Evolutionary conservation across 2,888 invertebrate species (phyloP).

Genomic region (Amphipyra tragopoginis): DNA sequence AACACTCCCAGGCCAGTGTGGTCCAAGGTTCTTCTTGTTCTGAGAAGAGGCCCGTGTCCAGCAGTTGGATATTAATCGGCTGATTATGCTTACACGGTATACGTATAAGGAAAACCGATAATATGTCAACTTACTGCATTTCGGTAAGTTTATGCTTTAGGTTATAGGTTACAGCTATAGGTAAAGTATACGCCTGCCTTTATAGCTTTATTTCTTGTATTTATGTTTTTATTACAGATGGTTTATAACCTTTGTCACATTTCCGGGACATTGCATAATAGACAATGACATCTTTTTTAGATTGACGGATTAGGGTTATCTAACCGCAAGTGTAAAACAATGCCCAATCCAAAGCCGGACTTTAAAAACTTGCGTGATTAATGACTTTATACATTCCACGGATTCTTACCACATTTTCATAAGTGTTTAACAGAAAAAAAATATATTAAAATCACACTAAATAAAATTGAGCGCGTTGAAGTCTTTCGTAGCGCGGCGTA

Average conservation of each 20-base stretch:
- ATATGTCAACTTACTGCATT: constrained; percentile 14
- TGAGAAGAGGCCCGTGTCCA: too few relatives aligned
- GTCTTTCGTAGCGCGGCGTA: constrained; percentile 68
- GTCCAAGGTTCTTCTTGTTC: not conserved
- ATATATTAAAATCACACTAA: not conserved
- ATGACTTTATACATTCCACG: not conserved
- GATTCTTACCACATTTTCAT: not conserved
- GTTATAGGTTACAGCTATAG: not conserved
- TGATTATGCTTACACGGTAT: not conserved
- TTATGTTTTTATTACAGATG: constrained; percentile 39
- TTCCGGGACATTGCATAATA: constrained; percentile 54
- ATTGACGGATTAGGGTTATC: constrained; percentile 51
- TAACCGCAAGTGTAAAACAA: constrained; percentile 40
- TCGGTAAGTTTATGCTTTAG: constrained; percentile 5
- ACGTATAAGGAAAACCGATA: constrained; percentile 36
- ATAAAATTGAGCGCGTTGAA: constrained; percentile 69
- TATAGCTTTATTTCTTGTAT: constrained; percentile 8
- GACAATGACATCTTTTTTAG: constrained; percentile 46
- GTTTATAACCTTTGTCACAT: constrained; percentile 30
- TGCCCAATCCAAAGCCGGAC: constrained; percentile 13
- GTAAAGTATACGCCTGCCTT: not conserved
- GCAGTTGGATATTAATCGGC: too few relatives aligned
- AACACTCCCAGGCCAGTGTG: too few relatives aligned
- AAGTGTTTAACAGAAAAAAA: not conserved
- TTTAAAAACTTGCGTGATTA: constrained; percentile 3